Evolutionary conservation across 2,888 invertebrate genomes (phyloP), one percentile per base, ranked within the genome.

Genomic region (Drosophila mayaguana): DNA sequence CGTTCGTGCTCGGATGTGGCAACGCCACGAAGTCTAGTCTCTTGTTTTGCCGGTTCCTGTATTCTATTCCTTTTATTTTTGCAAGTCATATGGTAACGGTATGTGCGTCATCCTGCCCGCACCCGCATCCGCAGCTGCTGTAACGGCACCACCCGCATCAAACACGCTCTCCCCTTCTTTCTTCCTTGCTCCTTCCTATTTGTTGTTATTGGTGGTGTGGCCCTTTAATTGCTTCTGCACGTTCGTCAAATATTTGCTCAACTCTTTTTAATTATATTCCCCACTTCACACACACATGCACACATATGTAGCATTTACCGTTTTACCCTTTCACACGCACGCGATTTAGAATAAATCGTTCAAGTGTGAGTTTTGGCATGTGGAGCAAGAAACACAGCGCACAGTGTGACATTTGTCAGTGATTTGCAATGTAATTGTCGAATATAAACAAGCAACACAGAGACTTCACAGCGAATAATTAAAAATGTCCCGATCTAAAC

Each of bases 241-340:
- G 87, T 88, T 87, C 84, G 78, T 86, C 81, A 86, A 88, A 87
- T 88, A 88, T 88, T 87, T 86, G 86, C 78, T 79, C 80, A 88
- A 82, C 86, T 85, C 82, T 82, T 86, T 87, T 85, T 85, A 88
- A 88, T 87, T 87, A 79, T 78, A 87, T 88, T 86, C 66, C 80
- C 66, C 72, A 75, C 79, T 66, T 57, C 57, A 77, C 68, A 63
- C 54, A 66, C 55, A 54, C 57, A 59, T 32, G 32, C 53, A 66
- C 25, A 55, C 46, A 43, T 42, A 51, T 43, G 54, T 51, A 57
- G 28, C 46, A 38, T 46, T 48, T 59, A 40, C 59, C 59, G 25
- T 71, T 75, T 62, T 61, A 80, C 75, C 81, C 81, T 73, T 81
- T 81, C 60, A 68, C 77, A 79, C 72, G 66, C 66, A 72, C 63